A percentile compares a stretch with the other conserved stretches of the same genome.
Evolutionary conservation across 35 echinoderm and acorn worm species (phyloP).

Genomic region (Heliocidaris erythrogramma): DNA sequence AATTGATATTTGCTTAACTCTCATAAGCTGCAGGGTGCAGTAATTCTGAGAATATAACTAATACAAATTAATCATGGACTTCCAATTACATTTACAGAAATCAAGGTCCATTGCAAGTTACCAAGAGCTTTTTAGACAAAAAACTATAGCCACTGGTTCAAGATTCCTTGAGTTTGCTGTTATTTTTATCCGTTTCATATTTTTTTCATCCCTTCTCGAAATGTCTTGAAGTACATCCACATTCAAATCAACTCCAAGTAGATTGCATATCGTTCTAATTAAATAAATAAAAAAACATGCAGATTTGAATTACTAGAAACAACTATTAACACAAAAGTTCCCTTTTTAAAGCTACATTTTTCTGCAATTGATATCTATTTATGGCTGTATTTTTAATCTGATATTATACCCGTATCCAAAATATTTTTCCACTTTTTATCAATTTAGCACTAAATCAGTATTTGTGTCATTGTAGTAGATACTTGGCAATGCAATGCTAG

Average conservation of each 20-base stretch:
- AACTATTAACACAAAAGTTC: too few species aligned
- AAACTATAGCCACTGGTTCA: too few species aligned
- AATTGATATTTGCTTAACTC: neutral
- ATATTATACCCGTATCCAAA: too few species aligned
- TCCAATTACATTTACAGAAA: neutral
- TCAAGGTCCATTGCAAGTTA: neutral
- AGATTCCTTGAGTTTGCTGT: neutral
- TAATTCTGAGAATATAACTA: neutral
- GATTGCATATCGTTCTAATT: too few species aligned
- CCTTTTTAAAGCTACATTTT: too few species aligned
- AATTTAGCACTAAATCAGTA: neutral
- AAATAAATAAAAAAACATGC: too few species aligned
- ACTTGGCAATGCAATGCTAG: neutral
- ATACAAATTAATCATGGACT: neutral
- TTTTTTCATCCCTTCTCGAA: neutral
- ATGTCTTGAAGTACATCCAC: neutral
- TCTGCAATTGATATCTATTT: too few species aligned
- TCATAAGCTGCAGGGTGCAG: neutral
- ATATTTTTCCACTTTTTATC: neutral
- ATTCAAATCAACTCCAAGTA: neutral
- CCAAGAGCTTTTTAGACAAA: neutral
- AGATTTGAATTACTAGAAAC: too few species aligned
- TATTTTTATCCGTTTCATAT: neutral
- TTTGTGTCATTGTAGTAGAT: neutral
- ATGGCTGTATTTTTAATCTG: too few species aligned